Evolutionary conservation across 2,113 vertebrate species (phyloP), one percentile per base, ranked within the genome.

Genomic region (Myrmecobius fasciatus): DNA sequence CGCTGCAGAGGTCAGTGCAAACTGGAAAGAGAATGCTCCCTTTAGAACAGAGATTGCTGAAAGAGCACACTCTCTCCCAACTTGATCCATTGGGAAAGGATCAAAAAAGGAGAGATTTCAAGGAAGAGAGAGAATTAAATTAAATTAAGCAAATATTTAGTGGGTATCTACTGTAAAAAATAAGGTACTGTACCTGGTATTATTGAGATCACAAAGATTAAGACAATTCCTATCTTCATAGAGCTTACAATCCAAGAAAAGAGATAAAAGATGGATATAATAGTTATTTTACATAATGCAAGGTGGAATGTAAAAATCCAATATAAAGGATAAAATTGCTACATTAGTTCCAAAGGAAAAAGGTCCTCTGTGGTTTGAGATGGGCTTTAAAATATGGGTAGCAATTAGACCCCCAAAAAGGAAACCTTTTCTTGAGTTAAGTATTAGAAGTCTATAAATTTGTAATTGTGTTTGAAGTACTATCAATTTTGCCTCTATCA

Each of bases 401-500:
- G 89, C 25, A 91, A 92, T 89, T 25, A 93, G 49, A 94, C 17
- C 3, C 28, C n/a, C 25, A 22, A 89, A 95, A 52, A 91, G 53
- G 89, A 93, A 88, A 54, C 26, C 89, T 56, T 56, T 36, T 83
- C 24, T 14, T 36, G 31, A 93, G n/a, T 31, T 2, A 49, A n/a
- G 49, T 25, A 10, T 95, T 93, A 31, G 53, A 83, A 92, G 31
- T 6, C 1, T 51, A 49, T 10, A 52, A 0, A 46, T 97, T 96
- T 25, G 75, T 83, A 83, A 43, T 96, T 91, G 94, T 95, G 43
- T 92, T 12, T 92, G 90, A 91, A 93, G 56, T 52, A 49, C 54
- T 91, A 53, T 94, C 36, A 83, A 83, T 43, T 83, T 83, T 43
- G n/a, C n/a, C 67, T 83, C n/a, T n/a, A 83, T 83, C n/a, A 83